Base-by-base conservation (phyloP, 2,888 invertebrate species). In the Eucera pruinosa region DNA sequence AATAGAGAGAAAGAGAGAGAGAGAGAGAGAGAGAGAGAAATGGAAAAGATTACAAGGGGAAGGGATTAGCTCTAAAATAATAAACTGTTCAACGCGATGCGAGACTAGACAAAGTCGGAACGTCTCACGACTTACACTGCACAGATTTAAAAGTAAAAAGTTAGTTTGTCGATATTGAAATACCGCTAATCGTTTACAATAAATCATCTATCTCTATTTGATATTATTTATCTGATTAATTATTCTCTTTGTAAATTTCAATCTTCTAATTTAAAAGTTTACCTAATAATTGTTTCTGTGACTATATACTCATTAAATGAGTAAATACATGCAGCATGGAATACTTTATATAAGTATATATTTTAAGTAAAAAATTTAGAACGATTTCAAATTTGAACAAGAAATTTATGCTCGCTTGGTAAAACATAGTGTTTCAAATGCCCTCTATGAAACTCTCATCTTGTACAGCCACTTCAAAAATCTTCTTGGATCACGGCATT, bases 51-150 rank as follows among this genome's bases (percentile, higher is more conserved):
- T 71, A 71, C 60, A 43, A 73, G 76, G 83, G 85, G 85, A 87
- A 87, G 86, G 86, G 84, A 83, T 87, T 86, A 62, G 76, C 82
- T 89, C 84, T 88, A 85, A 81, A 90, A 90, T 90, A 90, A 90
- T 89, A 90, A 90, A 90, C 89, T 80, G 61, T 47, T 75, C 73
- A 69, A 71, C 78, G 30, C 61, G 84, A 86, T 80, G 66, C 72
- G 78, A 77, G 76, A 62, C 78, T 86, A 84, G 85, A 82, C 78
- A 64, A 81, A 81, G 76, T 74, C 74, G 50, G 68, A 71, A 47
- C 68, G 75, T 41, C 50, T 61, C 39, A 30, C 67, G 80, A 84
- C 71, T 79, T 83, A 86, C 81, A 80, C 66, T 85, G 76, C 58
- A 67, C 81, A 85, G 85, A 54, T 61, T 45, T 43, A 25, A 66